Percentiles rank a stretch among this genome's conserved stretches.
Conservation (phyloP, 2,797 vertebrate genomes). For the Danio choprae region DNA sequence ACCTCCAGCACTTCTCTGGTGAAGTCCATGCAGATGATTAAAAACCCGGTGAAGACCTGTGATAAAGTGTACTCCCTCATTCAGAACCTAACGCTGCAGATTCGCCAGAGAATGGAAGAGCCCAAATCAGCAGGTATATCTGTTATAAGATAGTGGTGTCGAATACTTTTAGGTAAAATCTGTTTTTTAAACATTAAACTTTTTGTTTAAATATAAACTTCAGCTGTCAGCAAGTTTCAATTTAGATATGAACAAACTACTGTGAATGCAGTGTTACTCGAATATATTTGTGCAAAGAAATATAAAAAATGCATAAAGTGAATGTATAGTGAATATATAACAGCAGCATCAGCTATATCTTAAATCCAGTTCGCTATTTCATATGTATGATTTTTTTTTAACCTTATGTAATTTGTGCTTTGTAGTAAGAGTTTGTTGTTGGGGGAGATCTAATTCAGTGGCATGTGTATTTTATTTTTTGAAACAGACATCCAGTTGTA, state of each 20-base stretch:
- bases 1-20: constrained; percentile 85
- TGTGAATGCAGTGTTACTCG: not conserved
- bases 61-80: constrained; percentile 90
- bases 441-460: not conserved
- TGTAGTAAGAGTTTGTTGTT: not conserved
- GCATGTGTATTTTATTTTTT: not conserved
- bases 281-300: not conserved
- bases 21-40: constrained; percentile 90
- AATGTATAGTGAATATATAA: not conserved
- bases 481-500: constrained; percentile 87
- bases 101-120: constrained; percentile 88
- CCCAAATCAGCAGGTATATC: constrained; percentile 84
- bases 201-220: too few relatives aligned
- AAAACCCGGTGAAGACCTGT: constrained; percentile 90
- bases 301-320: not conserved
- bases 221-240: too few relatives aligned
- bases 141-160: not conserved
- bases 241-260: not conserved
- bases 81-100: constrained; percentile 88
- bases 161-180: too few relatives aligned
- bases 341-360: too few relatives aligned
- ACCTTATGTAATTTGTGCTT: too few relatives aligned
- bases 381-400: not conserved
- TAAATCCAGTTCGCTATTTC: not conserved
- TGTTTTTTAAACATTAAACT: not conserved